Evolutionary conservation across 1,140 invertebrate genomes (phyloP), one percentile per base, ranked within the genome.

Genomic region (Littorina saxatilis): DNA sequence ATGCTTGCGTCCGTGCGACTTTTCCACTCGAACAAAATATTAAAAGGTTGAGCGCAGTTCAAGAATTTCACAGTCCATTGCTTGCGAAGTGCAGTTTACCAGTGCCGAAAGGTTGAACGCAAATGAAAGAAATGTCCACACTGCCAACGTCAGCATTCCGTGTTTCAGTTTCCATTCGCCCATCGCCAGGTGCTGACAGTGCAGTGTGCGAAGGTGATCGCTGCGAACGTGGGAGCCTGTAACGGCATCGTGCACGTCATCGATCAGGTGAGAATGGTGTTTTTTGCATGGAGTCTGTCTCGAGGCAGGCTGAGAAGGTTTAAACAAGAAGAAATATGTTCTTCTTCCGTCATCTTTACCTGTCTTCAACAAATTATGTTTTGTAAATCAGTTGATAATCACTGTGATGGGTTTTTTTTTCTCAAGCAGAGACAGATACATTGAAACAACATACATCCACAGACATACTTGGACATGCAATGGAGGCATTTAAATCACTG

Each of bases 191-290:
- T 77, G n/a, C 79, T 83, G 35, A 87, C 86, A 37, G 86, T 80
- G 3, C 89, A 90, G 63, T 90, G 89, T 82, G 85, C 82, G 15
- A 73, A 76, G 0, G 85, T 89, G 9, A 39, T 52, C 37, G 82
- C 73, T 13, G 27, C n/a, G 2, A 84, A 84, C 35, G 78, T 89
- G 23, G 68, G 58, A 39, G 76, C 87, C 15, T 90, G 89, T 66
- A 89, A 87, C 80, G 89, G 84, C 15, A 39, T 87, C 3, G 76
- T 88, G 20, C 84, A 88, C 72, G 74, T 88, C 11, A 81, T 90
- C 61, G 85, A 88, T 43, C 83, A 84, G 81, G 89, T 88, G 79
- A 83, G 81, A n/a, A 20, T 2, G 9, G 17, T 2, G 15, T 9
- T 1, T 72, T 23, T 1, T 15, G 1, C 9, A n/a, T 27, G 20